These are phyloP conservation scores for Notamacropus eugenii DNA, from an alignment of 2,797 vertebrate genomes.

Conservation along the genomic window DNA sequence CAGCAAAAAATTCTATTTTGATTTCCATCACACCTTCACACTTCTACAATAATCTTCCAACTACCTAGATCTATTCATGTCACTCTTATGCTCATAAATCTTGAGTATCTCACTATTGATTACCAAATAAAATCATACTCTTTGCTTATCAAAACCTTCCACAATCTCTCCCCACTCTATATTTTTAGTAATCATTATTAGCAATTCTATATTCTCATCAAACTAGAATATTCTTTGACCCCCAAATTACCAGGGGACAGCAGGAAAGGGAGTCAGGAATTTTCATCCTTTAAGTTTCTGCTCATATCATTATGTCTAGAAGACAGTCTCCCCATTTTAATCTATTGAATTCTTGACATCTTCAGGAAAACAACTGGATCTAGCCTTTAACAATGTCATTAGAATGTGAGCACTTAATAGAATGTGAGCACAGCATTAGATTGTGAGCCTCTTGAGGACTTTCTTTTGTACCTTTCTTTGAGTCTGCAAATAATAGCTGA, in stretches of 20 bases:
- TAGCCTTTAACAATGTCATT: not conserved
- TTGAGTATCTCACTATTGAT: not conserved
- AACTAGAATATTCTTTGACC: not conserved
- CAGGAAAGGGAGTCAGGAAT: not conserved
- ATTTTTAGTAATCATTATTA: not conserved
- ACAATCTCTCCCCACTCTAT: not conserved
- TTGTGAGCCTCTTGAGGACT: too few species aligned
- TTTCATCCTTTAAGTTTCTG: not conserved
- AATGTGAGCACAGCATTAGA: not conserved
- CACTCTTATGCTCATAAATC: not conserved
- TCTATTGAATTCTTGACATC: not conserved
- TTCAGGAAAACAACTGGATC: not conserved
- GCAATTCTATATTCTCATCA: not conserved
- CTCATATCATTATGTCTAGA: not conserved
- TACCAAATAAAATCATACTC: not conserved
- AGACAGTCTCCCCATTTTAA: not conserved
- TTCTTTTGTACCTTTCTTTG: not conserved
- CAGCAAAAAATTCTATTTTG: too few species aligned
- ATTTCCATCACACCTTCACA: not conserved
- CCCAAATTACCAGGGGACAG: not conserved
- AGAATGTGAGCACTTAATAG: not conserved
- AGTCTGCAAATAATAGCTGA: not conserved
- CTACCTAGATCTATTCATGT: not conserved
- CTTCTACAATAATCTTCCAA: not conserved
- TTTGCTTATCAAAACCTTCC: not conserved